Percentiles rank a stretch among this genome's conserved stretches.
Evolutionary conservation across 2,797 vertebrate species (phyloP).

Genomic region (Molossus alvarezi): DNA sequence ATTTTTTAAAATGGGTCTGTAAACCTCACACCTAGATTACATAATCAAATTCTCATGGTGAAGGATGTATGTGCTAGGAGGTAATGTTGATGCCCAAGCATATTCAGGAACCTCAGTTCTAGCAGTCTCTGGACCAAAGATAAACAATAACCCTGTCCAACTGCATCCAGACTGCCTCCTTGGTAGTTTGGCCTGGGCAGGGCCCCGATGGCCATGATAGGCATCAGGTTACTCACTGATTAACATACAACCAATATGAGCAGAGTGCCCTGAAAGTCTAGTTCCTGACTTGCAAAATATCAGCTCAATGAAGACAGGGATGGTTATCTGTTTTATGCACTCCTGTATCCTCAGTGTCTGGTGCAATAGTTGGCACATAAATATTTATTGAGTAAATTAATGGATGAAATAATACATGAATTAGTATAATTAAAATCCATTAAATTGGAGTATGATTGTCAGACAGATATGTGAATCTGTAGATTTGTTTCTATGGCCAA

Average conservation of each 20-base stretch:
- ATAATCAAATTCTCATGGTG: background rate
- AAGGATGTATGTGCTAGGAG: background rate
- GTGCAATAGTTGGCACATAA: background rate
- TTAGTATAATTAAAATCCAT: conserved; percentile 56
- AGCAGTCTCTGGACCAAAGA: background rate
- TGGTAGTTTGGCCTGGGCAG: background rate
- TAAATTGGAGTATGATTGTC: background rate
- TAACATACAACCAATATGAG: background rate
- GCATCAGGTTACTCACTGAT: background rate
- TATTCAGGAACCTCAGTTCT: background rate
- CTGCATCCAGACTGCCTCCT: background rate
- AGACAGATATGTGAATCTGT: background rate
- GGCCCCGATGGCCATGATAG: background rate
- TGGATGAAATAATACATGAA: conserved; percentile 45
- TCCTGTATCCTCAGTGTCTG: background rate
- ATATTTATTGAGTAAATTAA: conserved; percentile 43
- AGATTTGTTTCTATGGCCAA: background rate
- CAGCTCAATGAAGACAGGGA: background rate
- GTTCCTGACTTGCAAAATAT: conserved; percentile 39
- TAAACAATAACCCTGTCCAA: background rate
- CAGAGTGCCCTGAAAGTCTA: background rate
- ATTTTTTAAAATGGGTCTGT: background rate
- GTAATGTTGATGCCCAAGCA: background rate
- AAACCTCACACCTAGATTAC: background rate
- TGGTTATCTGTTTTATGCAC: background rate